These are phyloP conservation scores for Sciurus carolinensis DNA, from an alignment of 2,797 vertebrate species.

Conservation along the genomic window DNA sequence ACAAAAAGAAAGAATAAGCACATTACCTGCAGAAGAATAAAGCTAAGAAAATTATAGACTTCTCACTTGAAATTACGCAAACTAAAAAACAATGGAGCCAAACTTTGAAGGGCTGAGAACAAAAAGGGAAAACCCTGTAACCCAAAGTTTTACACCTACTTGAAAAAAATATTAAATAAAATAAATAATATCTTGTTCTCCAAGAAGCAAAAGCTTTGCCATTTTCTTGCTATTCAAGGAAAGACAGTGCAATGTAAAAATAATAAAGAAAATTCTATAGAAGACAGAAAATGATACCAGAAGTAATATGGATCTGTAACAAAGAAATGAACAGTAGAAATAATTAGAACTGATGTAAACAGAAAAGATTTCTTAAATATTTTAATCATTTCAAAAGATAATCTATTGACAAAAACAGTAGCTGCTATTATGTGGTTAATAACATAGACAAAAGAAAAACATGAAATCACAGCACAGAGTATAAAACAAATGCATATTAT, in stretches of 20 bases:
- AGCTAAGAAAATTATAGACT: background rate
- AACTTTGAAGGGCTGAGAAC: background rate
- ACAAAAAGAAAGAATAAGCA: too few species aligned
- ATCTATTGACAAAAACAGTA: too few species aligned
- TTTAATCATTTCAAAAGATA: too few species aligned
- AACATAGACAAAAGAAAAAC: too few species aligned
- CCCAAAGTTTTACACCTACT: background rate
- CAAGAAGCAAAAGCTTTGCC: background rate
- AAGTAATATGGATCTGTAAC: background rate
- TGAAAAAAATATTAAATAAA: background rate
- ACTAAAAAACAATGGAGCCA: background rate
- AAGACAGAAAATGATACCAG: background rate
- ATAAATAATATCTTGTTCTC: background rate
- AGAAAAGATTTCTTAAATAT: too few species aligned
- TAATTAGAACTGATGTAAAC: background rate
- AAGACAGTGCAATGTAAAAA: background rate
- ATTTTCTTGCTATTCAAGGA: too few species aligned
- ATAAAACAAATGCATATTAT: too few species aligned
- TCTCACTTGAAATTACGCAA: background rate
- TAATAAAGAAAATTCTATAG: background rate
- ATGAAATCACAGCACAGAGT: too few species aligned
- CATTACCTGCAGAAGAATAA: background rate
- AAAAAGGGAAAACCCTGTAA: background rate
- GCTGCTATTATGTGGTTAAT: too few species aligned
- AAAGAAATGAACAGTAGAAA: background rate